phyloP scores from a whole-genome alignment of 2,888 invertebrate species.

The Tryphoninae sp. region DNA sequence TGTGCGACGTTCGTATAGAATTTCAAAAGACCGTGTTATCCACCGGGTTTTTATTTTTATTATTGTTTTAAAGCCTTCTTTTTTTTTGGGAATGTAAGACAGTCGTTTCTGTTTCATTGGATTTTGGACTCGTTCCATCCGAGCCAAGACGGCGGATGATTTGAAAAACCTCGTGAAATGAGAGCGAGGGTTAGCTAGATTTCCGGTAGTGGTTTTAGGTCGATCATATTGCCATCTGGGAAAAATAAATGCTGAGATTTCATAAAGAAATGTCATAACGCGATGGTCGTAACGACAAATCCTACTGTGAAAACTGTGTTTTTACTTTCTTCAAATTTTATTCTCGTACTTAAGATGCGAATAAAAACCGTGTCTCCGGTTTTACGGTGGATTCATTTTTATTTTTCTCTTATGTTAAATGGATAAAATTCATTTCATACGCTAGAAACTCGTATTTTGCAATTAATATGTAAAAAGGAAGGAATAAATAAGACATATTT shows the following conservation, averaged over 20 bases:
- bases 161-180: background rate
- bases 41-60: background rate
- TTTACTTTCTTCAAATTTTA: background rate
- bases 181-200: background rate
- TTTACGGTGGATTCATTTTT: background rate
- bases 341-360: background rate
- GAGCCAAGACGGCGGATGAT: background rate
- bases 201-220: background rate
- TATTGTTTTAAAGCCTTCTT: background rate
- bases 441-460: background rate
- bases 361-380: background rate
- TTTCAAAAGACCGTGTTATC: slow-evolving; percentile 38
- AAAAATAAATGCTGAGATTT: background rate
- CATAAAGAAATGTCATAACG: no score
- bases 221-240: background rate
- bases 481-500: background rate
- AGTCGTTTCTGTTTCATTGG: background rate
- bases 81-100: background rate
- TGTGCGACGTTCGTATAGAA: slow-evolving; percentile 17
- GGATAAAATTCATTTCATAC: background rate
- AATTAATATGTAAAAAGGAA: background rate
- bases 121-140: background rate
- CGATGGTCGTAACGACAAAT: background rate
- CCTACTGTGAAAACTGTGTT: background rate
- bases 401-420: background rate